Evolutionary conservation across 1,140 invertebrate species (phyloP).

Genomic region (Drosophila funebris): DNA sequence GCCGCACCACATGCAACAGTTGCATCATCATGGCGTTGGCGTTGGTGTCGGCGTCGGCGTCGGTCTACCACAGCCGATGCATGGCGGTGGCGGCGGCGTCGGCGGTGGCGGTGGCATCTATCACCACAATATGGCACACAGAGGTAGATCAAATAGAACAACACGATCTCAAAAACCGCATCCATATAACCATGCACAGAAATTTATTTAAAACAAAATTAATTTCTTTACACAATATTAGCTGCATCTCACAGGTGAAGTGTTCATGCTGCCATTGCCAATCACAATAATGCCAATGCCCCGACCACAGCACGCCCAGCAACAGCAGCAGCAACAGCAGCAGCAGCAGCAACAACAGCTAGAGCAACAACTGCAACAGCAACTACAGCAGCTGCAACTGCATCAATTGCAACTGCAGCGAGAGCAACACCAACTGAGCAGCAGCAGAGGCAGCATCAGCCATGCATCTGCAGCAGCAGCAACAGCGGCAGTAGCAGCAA

Average conservation of each 20-base stretch:
- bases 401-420: constrained; percentile 11
- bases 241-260: constrained; percentile 79
- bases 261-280: constrained; percentile 79
- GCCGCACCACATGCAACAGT: constrained; percentile 62
- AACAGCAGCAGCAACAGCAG: not conserved
- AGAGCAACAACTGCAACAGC: constrained; percentile 6
- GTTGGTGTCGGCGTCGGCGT: constrained; percentile 26
- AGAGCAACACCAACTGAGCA: constrained; percentile 15
- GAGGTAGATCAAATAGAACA: constrained; percentile 83
- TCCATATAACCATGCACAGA: constrained; percentile 83
- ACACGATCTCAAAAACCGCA: constrained; percentile 83
- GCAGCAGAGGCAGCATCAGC: constrained; percentile 13
- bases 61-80: constrained; percentile 47
- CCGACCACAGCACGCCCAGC: constrained; percentile 19
- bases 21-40: constrained; percentile 59
- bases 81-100: constrained; percentile 36
- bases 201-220: constrained; percentile 82
- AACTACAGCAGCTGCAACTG: constrained; percentile 8
- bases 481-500: constrained; percentile 23
- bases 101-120: constrained; percentile 40
- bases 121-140: constrained; percentile 81
- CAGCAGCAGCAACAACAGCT: not conserved
- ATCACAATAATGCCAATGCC: constrained; percentile 58
- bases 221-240: constrained; percentile 81
- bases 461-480: constrained; percentile 1